phyloP scores from a whole-genome alignment of 2,797 vertebrate genomes.

The Paedocypris micromegethes region DNA sequence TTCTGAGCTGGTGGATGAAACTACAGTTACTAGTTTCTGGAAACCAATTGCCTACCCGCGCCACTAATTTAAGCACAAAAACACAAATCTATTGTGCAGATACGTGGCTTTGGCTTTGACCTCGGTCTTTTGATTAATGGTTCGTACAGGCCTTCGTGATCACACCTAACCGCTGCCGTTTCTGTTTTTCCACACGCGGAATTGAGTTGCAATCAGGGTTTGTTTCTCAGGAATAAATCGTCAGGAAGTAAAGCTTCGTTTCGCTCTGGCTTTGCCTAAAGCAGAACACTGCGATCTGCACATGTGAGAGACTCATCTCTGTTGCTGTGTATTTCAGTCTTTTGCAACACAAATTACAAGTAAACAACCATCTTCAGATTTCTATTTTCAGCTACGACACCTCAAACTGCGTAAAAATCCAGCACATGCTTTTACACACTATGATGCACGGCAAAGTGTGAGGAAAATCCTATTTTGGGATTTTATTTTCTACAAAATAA shows the following conservation, averaged over 20 bases:
- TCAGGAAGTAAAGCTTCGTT: conserved; percentile 15
- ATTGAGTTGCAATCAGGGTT: conserved; percentile 38
- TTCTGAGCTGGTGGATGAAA: too few species aligned
- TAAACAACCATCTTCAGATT: not conserved
- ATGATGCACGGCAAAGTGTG: too few species aligned
- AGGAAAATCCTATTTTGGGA: too few species aligned
- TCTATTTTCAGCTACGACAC: too few species aligned
- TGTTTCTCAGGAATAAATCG: conserved; percentile 18
- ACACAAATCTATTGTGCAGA: not conserved
- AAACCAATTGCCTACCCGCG: too few species aligned
- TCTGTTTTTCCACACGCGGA: not conserved
- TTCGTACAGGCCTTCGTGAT: conserved; percentile 21
- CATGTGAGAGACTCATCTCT: conserved; percentile 3
- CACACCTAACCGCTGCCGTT: conserved; percentile 10
- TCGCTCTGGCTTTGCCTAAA: conserved; percentile 1
- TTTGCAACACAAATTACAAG: conserved; percentile 6
- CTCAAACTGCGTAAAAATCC: too few species aligned
- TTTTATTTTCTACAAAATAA: too few species aligned
- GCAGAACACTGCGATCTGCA: not conserved
- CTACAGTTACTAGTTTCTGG: too few species aligned
- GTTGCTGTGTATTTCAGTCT: conserved; percentile 11
- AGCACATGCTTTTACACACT: too few species aligned
- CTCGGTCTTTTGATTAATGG: conserved; percentile 19
- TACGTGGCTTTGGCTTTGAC: conserved; percentile 5
- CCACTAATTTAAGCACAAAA: too few species aligned